Evolutionary conservation across 2,113 vertebrate genomes (phyloP).

Genomic region (Eurystomus gularis): DNA sequence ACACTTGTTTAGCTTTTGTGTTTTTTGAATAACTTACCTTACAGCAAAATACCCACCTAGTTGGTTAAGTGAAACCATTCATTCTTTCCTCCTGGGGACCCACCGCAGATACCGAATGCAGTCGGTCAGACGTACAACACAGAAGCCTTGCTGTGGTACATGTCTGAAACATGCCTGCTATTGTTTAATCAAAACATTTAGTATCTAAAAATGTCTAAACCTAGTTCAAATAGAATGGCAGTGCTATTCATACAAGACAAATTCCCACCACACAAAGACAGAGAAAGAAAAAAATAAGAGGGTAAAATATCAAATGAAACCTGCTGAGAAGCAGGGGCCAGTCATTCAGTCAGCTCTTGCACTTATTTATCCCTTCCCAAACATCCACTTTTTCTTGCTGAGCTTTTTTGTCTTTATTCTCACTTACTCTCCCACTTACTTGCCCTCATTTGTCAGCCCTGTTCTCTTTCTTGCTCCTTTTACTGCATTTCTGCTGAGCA

Average conservation of each 20-base stretch:
- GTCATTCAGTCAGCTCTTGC: background rate
- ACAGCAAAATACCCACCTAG: background rate
- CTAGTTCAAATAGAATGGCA: background rate
- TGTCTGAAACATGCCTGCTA: background rate
- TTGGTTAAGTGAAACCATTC: background rate
- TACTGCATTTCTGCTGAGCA: background rate
- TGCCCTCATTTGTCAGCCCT: background rate
- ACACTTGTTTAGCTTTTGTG: background rate
- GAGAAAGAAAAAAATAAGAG: background rate
- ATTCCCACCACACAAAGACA: background rate
- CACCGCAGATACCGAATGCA: background rate
- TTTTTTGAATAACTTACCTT: background rate
- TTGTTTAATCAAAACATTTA: background rate
- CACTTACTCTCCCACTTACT: background rate
- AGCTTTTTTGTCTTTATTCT: background rate
- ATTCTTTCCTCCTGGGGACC: background rate
- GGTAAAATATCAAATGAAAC: background rate
- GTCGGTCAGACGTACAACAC: background rate
- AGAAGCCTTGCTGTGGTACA: background rate
- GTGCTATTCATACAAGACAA: background rate
- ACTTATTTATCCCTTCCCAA: background rate
- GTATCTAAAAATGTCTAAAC: background rate
- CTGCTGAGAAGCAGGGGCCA: background rate
- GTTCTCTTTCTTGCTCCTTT: background rate
- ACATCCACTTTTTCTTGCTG: background rate